phyloP scores from a whole-genome alignment of 2,888 invertebrate species.

The Apamea monoglypha region DNA sequence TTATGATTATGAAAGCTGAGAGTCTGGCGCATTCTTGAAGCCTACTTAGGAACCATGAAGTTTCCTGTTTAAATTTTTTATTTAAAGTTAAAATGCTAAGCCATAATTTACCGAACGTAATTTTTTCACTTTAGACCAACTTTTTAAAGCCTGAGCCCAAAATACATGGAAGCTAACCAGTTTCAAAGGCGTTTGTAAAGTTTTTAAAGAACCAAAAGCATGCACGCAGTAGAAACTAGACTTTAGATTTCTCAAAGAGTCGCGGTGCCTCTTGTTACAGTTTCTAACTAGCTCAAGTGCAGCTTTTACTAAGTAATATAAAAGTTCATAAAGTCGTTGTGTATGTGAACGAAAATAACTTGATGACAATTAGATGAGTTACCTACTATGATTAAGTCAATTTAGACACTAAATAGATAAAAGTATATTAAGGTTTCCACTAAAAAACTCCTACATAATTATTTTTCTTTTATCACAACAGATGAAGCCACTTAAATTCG shows the following conservation, averaged over 20 bases:
- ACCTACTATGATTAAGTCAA: background rate
- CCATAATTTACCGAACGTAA: too few relatives aligned
- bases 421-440: background rate
- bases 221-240: background rate
- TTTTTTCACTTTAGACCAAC: too few relatives aligned
- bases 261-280: background rate
- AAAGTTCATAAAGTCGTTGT: background rate
- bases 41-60: too few relatives aligned
- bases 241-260: constrained; percentile 2
- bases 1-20: too few relatives aligned
- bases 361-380: background rate
- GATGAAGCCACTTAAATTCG: background rate
- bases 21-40: too few relatives aligned
- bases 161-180: too few relatives aligned
- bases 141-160: too few relatives aligned
- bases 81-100: too few relatives aligned
- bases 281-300: constrained; percentile 1
- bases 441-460: background rate
- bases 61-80: too few relatives aligned
- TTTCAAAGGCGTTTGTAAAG: constrained; percentile 18
- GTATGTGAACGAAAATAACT: background rate
- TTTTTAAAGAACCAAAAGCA: constrained; percentile 17
- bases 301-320: background rate
- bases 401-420: background rate
- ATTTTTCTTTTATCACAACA: too few relatives aligned